phyloP scores from a whole-genome alignment of 2,113 vertebrate genomes.

The Piaya cayana region DNA sequence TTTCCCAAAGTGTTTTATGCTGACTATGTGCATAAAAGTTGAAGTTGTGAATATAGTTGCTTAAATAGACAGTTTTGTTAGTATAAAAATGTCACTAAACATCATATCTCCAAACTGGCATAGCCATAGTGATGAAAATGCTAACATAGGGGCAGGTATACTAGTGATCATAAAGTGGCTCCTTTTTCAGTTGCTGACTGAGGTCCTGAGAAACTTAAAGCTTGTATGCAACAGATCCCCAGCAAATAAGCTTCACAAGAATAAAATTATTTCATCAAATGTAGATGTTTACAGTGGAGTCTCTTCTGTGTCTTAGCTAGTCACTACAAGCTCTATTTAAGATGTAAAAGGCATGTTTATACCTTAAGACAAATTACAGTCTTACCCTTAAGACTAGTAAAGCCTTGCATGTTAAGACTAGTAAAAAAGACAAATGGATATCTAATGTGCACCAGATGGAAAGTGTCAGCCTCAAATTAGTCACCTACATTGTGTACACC shows the following conservation, averaged over 20 bases:
- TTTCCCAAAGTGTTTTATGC: background rate
- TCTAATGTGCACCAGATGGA: background rate
- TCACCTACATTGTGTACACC: accelerated
- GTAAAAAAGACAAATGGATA: background rate
- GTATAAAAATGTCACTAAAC: background rate
- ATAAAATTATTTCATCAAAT: background rate
- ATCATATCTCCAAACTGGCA: background rate
- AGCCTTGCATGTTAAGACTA: background rate
- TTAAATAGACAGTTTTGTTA: background rate
- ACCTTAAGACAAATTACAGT: background rate
- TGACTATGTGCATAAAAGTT: background rate
- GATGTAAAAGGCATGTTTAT: background rate
- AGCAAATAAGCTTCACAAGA: background rate
- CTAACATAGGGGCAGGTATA: background rate
- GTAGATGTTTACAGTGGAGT: background rate
- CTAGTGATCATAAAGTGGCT: background rate
- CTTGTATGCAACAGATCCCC: background rate
- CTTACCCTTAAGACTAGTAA: background rate
- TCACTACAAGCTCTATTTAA: background rate
- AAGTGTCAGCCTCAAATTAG: background rate
- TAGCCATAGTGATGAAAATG: background rate
- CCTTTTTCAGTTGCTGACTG: background rate
- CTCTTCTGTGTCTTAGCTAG: background rate
- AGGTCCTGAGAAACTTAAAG: background rate
- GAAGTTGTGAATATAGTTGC: background rate